phyloP scores from a whole-genome alignment of 2,888 invertebrate species.

The Tiliacea citrago region DNA sequence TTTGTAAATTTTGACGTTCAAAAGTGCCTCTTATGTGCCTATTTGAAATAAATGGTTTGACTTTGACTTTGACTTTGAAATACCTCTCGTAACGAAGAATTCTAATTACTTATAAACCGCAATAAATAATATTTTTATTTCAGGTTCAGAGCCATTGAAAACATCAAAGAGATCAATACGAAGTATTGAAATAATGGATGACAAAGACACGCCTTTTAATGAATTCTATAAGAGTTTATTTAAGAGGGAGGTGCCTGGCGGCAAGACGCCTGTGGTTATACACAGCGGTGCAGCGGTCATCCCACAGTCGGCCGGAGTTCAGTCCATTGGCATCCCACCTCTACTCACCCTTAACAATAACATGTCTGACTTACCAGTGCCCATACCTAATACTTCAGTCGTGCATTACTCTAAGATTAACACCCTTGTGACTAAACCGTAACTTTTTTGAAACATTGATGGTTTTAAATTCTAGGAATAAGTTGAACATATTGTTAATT shows the following conservation, averaged over 20 bases:
- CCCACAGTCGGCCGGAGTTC: slow-evolving; percentile 77
- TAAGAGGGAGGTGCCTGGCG: slow-evolving; percentile 65
- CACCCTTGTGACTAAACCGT: slow-evolving; percentile 74
- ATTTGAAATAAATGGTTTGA: too few species aligned
- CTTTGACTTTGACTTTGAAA: too few species aligned
- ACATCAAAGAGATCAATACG: slow-evolving; percentile 27
- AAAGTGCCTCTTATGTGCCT: too few species aligned
- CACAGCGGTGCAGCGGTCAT: slow-evolving; percentile 78
- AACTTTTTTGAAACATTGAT: slow-evolving; percentile 6
- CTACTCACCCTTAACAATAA: slow-evolving; percentile 81
- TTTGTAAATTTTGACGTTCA: too few species aligned
- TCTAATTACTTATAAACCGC: neutral
- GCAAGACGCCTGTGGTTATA: slow-evolving; percentile 70
- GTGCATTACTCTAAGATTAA: slow-evolving; percentile 84
- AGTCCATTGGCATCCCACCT: slow-evolving; percentile 81
- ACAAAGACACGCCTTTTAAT: slow-evolving; percentile 52
- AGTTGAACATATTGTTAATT: neutral
- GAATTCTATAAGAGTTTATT: slow-evolving; percentile 59
- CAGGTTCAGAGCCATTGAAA: slow-evolving; percentile 33
- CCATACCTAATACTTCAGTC: slow-evolving; percentile 85
- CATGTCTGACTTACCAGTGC: slow-evolving; percentile 82
- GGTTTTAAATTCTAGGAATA: slow-evolving; percentile 4
- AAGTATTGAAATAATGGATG: slow-evolving; percentile 35
- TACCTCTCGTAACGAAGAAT: neutral
- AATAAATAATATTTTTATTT: slow-evolving; percentile 3